Evolutionary conservation across 2,797 vertebrate genomes (phyloP).

Genomic region (Muraenolepis orangiensis): DNA sequence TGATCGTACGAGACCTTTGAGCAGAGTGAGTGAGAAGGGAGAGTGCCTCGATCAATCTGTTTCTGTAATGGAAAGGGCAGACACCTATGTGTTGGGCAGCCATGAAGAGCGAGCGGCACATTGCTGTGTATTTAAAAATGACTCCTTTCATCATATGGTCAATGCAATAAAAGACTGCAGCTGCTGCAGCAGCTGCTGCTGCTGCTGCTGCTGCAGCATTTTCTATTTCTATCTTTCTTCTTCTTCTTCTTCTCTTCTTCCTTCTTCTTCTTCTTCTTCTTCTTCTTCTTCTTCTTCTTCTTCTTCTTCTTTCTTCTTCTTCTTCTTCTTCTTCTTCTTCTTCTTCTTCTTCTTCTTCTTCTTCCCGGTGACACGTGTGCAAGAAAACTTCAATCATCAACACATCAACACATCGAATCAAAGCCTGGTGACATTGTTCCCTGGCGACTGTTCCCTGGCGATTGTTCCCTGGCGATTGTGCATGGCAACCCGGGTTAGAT

Average conservation of each 20-base stretch:
- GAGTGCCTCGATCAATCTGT: constrained; percentile 44
- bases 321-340: constrained; percentile 43
- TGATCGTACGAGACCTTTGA: constrained; percentile 30
- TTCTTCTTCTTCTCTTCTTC: constrained; percentile 40
- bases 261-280: constrained; percentile 41
- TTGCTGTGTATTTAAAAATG: constrained; percentile 25
- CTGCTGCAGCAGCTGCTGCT: constrained; percentile 47
- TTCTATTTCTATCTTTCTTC: constrained; percentile 35
- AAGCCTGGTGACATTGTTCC: constrained; percentile 78
- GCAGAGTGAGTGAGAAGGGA: too few relatives aligned
- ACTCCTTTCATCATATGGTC: constrained; percentile 31
- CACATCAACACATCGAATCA: constrained; percentile 80
- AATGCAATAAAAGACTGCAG: constrained; percentile 46
- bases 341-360: constrained; percentile 40
- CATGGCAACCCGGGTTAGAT: constrained; percentile 73
- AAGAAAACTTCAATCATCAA: constrained; percentile 33
- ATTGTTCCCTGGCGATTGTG: constrained; percentile 76
- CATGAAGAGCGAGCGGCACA: constrained; percentile 14
- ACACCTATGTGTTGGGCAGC: constrained; percentile 24
- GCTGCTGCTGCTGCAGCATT: constrained; percentile 50
- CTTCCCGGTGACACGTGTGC: constrained; percentile 60
- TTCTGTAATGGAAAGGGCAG: constrained; percentile 41
- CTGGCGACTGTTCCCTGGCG: constrained; percentile 69
- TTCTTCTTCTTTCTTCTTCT: constrained; percentile 40
- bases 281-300: constrained; percentile 39